A percentile compares a stretch with the other conserved stretches of the same genome.
These are phyloP conservation scores for Polyommatus iphigenia DNA, from an alignment of 2,888 invertebrate species.

Conservation along the genomic window DNA sequence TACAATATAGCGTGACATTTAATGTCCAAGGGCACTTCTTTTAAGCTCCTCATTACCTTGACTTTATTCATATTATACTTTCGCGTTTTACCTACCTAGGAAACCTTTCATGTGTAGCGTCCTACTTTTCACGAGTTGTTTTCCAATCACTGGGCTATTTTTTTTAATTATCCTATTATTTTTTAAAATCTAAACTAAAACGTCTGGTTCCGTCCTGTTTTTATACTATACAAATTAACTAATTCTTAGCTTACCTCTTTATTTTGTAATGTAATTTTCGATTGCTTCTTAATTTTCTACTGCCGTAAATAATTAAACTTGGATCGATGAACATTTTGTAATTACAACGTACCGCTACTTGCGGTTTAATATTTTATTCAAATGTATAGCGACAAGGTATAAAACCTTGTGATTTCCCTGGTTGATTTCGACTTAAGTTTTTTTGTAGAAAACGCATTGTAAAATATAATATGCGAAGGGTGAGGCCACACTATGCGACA, in stretches of 20 bases:
- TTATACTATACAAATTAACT: conserved; percentile 5
- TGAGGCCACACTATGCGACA: too few species aligned
- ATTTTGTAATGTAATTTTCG: background rate
- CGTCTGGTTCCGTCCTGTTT: conserved; percentile 22
- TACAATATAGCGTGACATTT: conserved; percentile 45
- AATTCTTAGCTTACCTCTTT: background rate
- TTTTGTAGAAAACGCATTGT: background rate
- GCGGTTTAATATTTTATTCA: background rate
- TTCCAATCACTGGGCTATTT: background rate
- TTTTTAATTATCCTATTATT: background rate
- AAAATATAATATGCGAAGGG: background rate
- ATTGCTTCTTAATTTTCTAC: background rate
- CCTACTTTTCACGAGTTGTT: background rate
- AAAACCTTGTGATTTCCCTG: too few species aligned
- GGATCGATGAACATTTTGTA: background rate
- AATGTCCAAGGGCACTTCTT: conserved; percentile 41
- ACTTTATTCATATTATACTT: conserved; percentile 35
- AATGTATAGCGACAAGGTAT: background rate
- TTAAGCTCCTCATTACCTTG: conserved; percentile 40
- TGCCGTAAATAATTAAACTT: background rate
- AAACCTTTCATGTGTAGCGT: background rate
- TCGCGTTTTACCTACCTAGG: conserved; percentile 14
- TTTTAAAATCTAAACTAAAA: background rate
- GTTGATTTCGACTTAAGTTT: background rate
- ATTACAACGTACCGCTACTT: background rate